phyloP scores from a whole-genome alignment of 2,888 invertebrate genomes.

The Caenorhabditis sp. region DNA sequence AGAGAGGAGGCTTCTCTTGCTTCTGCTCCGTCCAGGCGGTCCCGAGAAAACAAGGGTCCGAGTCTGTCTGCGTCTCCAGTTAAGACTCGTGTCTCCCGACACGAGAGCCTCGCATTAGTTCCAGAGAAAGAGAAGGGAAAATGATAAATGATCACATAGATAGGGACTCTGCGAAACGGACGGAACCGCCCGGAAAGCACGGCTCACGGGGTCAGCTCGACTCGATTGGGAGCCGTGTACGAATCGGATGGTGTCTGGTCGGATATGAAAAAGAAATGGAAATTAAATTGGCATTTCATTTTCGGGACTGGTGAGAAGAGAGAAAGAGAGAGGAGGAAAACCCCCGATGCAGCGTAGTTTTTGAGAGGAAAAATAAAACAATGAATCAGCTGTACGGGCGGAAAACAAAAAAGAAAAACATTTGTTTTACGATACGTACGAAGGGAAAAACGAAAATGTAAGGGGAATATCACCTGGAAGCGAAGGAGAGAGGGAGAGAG shows the following conservation, averaged over 20 bases:
- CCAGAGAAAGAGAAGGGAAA: constrained; percentile 6
- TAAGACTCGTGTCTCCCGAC: constrained; percentile 2
- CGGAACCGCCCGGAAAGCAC: too few relatives aligned
- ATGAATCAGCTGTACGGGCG: constrained; percentile 1
- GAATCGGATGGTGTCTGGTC: constrained; percentile 18
- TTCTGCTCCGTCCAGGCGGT: constrained; percentile 26
- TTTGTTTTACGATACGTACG: constrained; percentile 3
- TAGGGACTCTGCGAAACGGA: background rate
- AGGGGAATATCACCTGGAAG: constrained; percentile 1
- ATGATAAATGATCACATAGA: constrained; percentile 47
- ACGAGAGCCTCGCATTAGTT: background rate
- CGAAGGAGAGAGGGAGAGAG: background rate
- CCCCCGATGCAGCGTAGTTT: background rate
- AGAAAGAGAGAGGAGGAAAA: too few relatives aligned
- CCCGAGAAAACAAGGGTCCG: constrained; percentile 43
- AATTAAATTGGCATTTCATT: constrained; percentile 18
- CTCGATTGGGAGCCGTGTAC: too few relatives aligned
- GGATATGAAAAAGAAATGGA: constrained; percentile 5
- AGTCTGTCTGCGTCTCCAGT: constrained; percentile 27
- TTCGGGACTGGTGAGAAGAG: constrained; percentile 20
- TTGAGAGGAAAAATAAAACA: constrained; percentile 15
- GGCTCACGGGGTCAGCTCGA: too few relatives aligned
- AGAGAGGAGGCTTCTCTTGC: background rate
- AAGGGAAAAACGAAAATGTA: background rate
- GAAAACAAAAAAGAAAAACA: background rate